Percentiles rank a stretch among this genome's conserved stretches.
These are phyloP conservation scores for Anguilla obscura DNA, from an alignment of 2,797 vertebrate species.

Conservation along the genomic window DNA sequence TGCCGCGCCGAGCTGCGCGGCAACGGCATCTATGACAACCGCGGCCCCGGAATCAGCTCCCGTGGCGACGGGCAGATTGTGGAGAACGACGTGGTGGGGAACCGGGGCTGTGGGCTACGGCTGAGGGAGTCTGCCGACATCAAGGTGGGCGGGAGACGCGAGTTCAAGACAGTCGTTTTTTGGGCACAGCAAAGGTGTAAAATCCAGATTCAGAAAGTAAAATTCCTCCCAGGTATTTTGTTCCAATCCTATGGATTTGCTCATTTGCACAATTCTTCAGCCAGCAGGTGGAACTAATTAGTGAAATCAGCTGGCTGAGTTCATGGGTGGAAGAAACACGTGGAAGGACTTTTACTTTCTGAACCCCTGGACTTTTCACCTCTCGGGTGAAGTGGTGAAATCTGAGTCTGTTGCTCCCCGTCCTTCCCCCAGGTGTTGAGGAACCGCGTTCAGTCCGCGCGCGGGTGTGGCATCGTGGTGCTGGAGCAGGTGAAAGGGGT, in stretches of 20 bases:
- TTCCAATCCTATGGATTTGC: too few relatives aligned
- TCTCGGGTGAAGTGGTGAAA: not conserved
- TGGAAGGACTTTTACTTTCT: too few relatives aligned
- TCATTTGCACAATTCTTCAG: too few relatives aligned
- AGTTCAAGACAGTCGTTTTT: not conserved
- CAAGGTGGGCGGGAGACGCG: slow-evolving; percentile 68
- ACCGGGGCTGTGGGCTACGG: slow-evolving; percentile 79
- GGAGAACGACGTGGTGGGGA: slow-evolving; percentile 87
- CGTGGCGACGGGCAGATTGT: slow-evolving; percentile 77
- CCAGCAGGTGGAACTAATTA: too few relatives aligned
- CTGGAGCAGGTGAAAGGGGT: slow-evolving; percentile 78
- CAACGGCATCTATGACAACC: slow-evolving; percentile 87
- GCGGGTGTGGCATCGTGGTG: slow-evolving; percentile 79
- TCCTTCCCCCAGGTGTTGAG: slow-evolving; percentile 73
- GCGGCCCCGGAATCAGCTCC: slow-evolving; percentile 79
- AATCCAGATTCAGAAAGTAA: too few relatives aligned
- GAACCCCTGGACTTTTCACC: too few relatives aligned
- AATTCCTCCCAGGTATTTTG: too few relatives aligned
- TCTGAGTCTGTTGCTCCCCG: not conserved
- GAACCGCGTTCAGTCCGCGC: slow-evolving; percentile 84
- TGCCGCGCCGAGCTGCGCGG: slow-evolving; percentile 85
- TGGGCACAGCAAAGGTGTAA: too few relatives aligned
- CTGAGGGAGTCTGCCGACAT: slow-evolving; percentile 78
- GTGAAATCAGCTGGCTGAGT: too few relatives aligned
- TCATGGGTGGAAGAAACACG: too few relatives aligned